phyloP scores from a whole-genome alignment of 2,797 vertebrate species.

The Pagetopsis macropterus region DNA sequence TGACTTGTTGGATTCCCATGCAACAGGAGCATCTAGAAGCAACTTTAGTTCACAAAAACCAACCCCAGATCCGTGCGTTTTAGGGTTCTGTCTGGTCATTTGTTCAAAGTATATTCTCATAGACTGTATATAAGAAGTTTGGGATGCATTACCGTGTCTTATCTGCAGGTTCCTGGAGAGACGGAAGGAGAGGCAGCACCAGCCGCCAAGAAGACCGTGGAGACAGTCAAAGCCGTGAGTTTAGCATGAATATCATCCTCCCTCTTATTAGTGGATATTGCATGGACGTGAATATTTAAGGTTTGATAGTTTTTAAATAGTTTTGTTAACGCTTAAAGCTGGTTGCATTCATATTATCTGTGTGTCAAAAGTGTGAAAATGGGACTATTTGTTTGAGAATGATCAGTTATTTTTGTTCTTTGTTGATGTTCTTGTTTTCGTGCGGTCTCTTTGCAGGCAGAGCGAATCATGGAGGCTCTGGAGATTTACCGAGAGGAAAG shows the following conservation, averaged over 20 bases:
- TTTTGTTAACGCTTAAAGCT: not conserved
- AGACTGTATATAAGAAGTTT: no score
- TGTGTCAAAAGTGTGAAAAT: not conserved
- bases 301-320: not conserved
- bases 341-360: no score
- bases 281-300: not conserved
- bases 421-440: not conserved
- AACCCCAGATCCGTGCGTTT: not conserved
- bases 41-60: not conserved
- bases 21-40: not conserved
- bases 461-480: conserved; percentile 96
- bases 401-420: not conserved
- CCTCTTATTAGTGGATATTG: not conserved
- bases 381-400: not conserved
- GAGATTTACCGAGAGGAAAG: conserved; percentile 91
- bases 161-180: conserved; percentile 92
- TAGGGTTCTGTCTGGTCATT: no score
- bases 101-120: no score
- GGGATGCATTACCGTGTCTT: not conserved
- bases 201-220: conserved; percentile 92
- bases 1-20: not conserved
- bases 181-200: conserved; percentile 88
- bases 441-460: conserved; percentile 82
- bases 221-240: conserved; percentile 97
- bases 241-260: not conserved